phyloP scores from a whole-genome alignment of 2,797 vertebrate species.

The Myotis planiceps region DNA sequence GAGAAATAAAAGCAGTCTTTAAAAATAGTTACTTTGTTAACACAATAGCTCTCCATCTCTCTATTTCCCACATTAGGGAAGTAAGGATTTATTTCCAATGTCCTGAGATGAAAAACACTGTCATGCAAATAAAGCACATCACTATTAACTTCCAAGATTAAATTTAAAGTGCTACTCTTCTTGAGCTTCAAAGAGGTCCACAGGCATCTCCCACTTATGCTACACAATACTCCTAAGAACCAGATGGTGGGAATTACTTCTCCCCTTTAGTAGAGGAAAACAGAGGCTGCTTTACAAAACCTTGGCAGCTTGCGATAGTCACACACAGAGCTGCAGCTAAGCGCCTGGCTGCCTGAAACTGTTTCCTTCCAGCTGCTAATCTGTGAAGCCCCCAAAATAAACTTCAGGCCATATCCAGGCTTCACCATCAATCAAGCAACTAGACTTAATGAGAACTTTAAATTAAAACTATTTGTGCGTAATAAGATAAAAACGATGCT shows the following conservation, averaged over 20 bases:
- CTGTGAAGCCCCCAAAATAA: conserved; percentile 25
- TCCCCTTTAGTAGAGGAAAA: neutral
- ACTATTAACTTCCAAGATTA: neutral
- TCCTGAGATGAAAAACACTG: neutral
- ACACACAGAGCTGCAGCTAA: neutral
- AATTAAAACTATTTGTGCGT: conserved; percentile 22
- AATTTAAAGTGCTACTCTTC: conserved; percentile 9
- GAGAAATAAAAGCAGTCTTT: neutral
- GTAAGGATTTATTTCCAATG: conserved; percentile 6
- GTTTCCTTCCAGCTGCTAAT: conserved; percentile 38
- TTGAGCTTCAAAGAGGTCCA: conserved; percentile 40
- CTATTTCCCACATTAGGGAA: neutral
- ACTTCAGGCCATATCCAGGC: conserved; percentile 18
- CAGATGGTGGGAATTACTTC: conserved; percentile 54
- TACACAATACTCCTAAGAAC: neutral
- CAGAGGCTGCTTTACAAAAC: neutral
- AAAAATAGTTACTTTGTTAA: neutral
- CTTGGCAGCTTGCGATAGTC: neutral
- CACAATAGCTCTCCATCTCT: neutral
- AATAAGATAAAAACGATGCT: neutral
- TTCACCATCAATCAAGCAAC: conserved; percentile 28
- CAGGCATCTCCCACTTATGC: neutral
- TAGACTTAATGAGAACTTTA: conserved; percentile 17
- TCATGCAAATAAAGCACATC: neutral
- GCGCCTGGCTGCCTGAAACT: neutral